Evolutionary conservation across 2,113 vertebrate genomes (phyloP).

Genomic region (Collichthys lucidus): DNA sequence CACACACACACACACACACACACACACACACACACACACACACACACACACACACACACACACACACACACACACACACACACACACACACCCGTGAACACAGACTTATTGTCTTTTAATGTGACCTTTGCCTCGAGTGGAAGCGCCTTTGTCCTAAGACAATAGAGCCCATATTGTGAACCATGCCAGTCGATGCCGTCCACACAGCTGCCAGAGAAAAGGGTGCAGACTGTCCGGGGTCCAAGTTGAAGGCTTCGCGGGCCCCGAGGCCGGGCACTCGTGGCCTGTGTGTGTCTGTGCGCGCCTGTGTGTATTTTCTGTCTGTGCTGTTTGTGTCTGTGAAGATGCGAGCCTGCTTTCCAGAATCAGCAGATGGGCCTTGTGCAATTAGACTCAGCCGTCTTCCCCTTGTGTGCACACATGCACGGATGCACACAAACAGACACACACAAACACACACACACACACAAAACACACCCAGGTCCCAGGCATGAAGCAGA

Average conservation of each 20-base stretch:
- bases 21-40: too few species aligned
- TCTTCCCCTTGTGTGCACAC: conserved; percentile 62
- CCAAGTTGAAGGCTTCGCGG: conserved; percentile 71
- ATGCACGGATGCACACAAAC: conserved; percentile 36
- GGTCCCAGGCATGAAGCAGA: conserved; percentile 64
- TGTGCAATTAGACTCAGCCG: conserved; percentile 72
- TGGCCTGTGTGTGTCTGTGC: conserved; percentile 26
- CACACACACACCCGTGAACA: conserved; percentile 37
- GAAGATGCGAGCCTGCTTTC: conserved; percentile 65
- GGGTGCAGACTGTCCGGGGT: conserved; percentile 67
- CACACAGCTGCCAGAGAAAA: conserved; percentile 70
- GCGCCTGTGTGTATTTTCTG: conserved; percentile 37
- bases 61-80: too few species aligned
- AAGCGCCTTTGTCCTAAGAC: conserved; percentile 76
- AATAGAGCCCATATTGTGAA: conserved; percentile 78
- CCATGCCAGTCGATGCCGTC: conserved; percentile 73
- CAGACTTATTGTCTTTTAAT: conserved; percentile 67
- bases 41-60: too few species aligned
- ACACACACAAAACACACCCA: conserved; percentile 38
- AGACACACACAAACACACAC: conserved; percentile 26
- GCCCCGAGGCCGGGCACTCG: conserved; percentile 65
- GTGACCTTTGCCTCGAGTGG: conserved; percentile 75
- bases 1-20: conserved; percentile 5
- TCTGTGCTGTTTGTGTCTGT: conserved; percentile 57
- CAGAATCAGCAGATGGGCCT: conserved; percentile 77